Evolutionary conservation across 2,888 invertebrate species (phyloP), one percentile per base, ranked within the genome.

Genomic region (Habroteleia sp.): DNA sequence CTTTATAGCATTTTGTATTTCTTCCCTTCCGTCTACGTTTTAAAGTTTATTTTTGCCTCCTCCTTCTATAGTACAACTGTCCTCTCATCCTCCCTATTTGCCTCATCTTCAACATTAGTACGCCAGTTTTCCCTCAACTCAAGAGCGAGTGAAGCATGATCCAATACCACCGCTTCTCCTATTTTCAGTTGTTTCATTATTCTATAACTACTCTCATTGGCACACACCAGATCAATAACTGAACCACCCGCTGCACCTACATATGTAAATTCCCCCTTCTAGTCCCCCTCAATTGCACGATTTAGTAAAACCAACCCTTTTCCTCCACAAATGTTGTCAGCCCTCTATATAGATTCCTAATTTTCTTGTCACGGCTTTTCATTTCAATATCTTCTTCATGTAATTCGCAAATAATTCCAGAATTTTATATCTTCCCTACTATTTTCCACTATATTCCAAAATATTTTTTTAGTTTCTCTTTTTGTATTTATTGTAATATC

Each of bases 111-210:
- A n/a, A n/a, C 31, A 8, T 25, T n/a, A n/a, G n/a, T n/a, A n/a
- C n/a, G n/a, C n/a, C n/a, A n/a, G n/a, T n/a, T n/a, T n/a, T n/a
- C n/a, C n/a, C n/a, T n/a, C n/a, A n/a, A n/a, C n/a, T n/a, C n/a
- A n/a, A n/a, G n/a, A n/a, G n/a, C n/a, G n/a, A n/a, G n/a, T n/a
- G n/a, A n/a, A n/a, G 1, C 1, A 2, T 75, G 73, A 20, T 77
- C 75, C 16, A 66, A 73, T 8, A 75, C 75, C n/a, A 27, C 27
- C 14, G 14, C 14, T 16, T 27, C n/a, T n/a, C n/a, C n/a, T n/a
- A n/a, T n/a, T n/a, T n/a, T n/a, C n/a, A n/a, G n/a, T n/a, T n/a
- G n/a, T n/a, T n/a, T n/a, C n/a, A 27, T 8, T 1, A 14, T n/a
- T 3, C 4, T 5, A 8, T 44, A 44, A 1, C 14, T 4, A 1